Evolutionary conservation across 2,113 vertebrate species (phyloP), one percentile per base, ranked within the genome.

Genomic region (Pyxicephalus adspersus): DNA sequence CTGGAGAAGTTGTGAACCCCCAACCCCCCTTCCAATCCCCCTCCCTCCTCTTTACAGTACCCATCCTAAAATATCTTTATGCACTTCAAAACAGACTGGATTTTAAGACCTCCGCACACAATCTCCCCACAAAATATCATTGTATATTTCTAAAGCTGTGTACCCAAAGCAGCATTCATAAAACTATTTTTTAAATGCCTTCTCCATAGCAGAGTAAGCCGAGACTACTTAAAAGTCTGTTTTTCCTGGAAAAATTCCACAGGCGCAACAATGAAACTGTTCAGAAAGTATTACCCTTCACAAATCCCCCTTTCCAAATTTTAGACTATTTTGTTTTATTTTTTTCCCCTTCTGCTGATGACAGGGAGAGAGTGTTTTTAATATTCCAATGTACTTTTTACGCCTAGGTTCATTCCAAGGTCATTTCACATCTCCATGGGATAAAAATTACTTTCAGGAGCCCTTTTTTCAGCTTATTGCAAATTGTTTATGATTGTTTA

Each of bases 221-320:
- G 71, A 82, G 17, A 74, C 80, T 66, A 75, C 61, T 82, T 82
- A 75, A 82, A 82, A 82, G 80, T 75, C 22, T 75, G 80, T 82
- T 82, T 75, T 82, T 82, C 71, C 80, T 82, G 80, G 80, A 82
- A 75, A 58, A 58, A 18, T 20, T 82, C 80, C 80, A 82, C n/a
- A 22, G 16, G 18, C 11, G 45, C 80, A 82, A 82, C 80, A 82
- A 82, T 75, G 71, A 75, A 75, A 75, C 71, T 52, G 55, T 82
- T 82, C 71, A 82, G 70, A 75, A 75, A 11, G 34, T 31, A 29
- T 28, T 26, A 58, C 45, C 64, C 61, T 28, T 54, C 34, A 65
- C 4, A 31, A 52, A 66, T 75, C 60, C 55, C 60, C 45, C 29
- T 13, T 19, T 60, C 18, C 61, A 66, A 64, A 81, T 64, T 51